Evolutionary conservation across 2,113 vertebrate genomes (phyloP).

Genomic region (Meles meles): DNA sequence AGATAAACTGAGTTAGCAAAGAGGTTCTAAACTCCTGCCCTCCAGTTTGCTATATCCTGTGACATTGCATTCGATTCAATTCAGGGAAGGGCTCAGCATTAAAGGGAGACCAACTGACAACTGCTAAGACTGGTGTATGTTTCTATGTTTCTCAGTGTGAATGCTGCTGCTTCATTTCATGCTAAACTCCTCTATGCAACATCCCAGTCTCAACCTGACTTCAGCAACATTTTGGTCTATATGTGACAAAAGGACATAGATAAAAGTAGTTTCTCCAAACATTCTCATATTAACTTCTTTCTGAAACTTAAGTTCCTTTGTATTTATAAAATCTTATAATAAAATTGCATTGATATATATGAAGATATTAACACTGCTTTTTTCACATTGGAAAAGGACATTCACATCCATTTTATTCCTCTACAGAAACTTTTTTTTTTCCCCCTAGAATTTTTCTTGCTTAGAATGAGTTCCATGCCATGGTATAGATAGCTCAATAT

Average conservation of each 20-base stretch:
- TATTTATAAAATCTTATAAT: not conserved
- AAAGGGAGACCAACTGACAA: not conserved
- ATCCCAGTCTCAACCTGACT: not conserved
- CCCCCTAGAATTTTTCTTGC: not conserved
- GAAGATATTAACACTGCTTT: not conserved
- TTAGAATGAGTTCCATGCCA: not conserved
- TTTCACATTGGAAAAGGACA: not conserved
- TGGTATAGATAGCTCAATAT: not conserved
- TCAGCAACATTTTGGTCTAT: not conserved
- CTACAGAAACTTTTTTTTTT: not conserved
- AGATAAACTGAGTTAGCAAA: not conserved
- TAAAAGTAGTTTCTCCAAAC: not conserved
- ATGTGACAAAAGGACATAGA: not conserved
- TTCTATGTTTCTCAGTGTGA: not conserved
- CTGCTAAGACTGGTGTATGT: not conserved
- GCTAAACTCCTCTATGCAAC: not conserved
- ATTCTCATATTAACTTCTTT: not conserved
- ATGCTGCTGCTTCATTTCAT: not conserved
- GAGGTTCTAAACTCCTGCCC: not conserved
- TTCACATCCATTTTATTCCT: not conserved
- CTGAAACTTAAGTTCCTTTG: not conserved
- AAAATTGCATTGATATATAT: not conserved
- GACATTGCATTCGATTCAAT: not conserved
- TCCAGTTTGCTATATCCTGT: not conserved
- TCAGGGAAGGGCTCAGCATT: not conserved